phyloP scores from a whole-genome alignment of 2,888 invertebrate species.

The Gerris lacustris region DNA sequence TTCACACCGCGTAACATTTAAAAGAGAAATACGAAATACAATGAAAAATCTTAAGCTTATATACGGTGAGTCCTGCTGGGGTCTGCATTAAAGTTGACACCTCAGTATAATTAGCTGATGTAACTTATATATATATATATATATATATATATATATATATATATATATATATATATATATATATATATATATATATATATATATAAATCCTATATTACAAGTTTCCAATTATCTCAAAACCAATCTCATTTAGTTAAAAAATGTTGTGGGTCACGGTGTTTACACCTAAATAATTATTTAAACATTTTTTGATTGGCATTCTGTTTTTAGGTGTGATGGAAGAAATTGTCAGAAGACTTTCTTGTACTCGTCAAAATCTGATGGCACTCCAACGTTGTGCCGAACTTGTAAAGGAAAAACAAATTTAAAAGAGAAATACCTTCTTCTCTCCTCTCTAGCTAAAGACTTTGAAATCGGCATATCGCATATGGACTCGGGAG shows the following conservation, averaged over 20 bases:
- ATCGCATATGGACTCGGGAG: constrained; percentile 43
- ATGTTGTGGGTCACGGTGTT: background rate
- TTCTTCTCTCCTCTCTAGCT: constrained; percentile 12
- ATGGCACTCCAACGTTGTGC: background rate
- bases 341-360: background rate
- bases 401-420: background rate
- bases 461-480: constrained; percentile 29
- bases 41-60: too few species aligned
- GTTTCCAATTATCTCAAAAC: too few species aligned
- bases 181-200: too few species aligned
- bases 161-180: too few species aligned
- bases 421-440: background rate
- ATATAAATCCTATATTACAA: too few species aligned
- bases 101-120: too few species aligned
- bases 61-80: too few species aligned
- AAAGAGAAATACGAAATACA: too few species aligned
- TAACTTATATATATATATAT: too few species aligned
- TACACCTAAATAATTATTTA: background rate
- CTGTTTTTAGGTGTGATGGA: background rate
- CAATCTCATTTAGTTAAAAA: background rate
- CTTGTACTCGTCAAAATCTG: background rate
- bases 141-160: too few species aligned
- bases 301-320: background rate
- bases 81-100: too few species aligned
- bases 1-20: too few species aligned